A percentile compares a stretch with the other conserved stretches of the same genome.
These are phyloP conservation scores for Pomatostomus ruficeps DNA, from an alignment of 2,113 vertebrate species.

Conservation along the genomic window DNA sequence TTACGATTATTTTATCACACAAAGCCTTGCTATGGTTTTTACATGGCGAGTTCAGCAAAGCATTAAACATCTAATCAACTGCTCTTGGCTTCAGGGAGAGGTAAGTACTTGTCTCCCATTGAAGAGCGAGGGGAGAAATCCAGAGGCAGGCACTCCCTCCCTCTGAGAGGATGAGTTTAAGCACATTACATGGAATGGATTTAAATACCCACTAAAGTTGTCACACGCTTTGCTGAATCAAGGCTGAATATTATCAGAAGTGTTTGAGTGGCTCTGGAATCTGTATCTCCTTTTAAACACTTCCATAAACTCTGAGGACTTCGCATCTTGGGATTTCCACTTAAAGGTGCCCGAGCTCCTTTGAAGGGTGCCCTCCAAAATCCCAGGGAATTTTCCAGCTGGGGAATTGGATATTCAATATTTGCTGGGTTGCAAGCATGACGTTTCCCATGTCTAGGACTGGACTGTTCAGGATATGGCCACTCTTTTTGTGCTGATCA, in stretches of 20 bases:
- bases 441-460: neutral
- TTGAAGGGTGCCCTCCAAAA: neutral
- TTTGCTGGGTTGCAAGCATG: rapidly evolving
- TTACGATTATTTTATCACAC: neutral
- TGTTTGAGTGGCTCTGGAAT: neutral
- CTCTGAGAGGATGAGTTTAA: neutral
- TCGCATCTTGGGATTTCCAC: neutral
- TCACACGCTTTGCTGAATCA: neutral
- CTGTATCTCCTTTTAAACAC: neutral
- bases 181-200: neutral
- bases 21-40: neutral
- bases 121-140: neutral
- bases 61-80: neutral
- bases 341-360: neutral
- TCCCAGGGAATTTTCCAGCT: neutral
- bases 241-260: neutral
- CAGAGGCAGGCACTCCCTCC: neutral
- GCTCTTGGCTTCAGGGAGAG: neutral
- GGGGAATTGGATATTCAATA: neutral
- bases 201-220: neutral
- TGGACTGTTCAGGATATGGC: neutral
- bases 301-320: neutral
- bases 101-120: neutral
- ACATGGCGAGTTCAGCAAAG: neutral
- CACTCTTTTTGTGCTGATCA: neutral